These are phyloP conservation scores for Sisor rabdophorus DNA, from an alignment of 2,113 vertebrate species.

Conservation along the genomic window DNA sequence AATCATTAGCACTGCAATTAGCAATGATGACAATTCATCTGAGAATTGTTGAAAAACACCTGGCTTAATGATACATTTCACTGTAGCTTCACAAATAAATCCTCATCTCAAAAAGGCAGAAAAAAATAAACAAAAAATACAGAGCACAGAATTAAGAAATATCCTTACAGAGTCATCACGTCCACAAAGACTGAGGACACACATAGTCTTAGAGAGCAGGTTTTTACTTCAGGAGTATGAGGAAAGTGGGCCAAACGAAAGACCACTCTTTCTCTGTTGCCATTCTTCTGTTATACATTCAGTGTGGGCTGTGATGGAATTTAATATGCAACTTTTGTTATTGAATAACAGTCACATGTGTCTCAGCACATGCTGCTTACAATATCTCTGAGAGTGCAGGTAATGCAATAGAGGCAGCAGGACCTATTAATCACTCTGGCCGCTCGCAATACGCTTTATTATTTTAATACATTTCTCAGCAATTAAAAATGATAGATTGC, in stretches of 20 bases:
- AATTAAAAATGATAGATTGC: constrained; percentile 53
- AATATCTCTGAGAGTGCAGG: constrained; percentile 99
- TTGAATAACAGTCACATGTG: constrained; percentile 99
- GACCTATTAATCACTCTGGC: constrained; percentile 99
- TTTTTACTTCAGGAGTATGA: neutral
- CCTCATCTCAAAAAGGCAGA: neutral
- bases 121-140: neutral
- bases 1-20: constrained; percentile 70
- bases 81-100: neutral
- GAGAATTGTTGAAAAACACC: constrained; percentile 65
- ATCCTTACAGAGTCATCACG: neutral
- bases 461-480: constrained; percentile 90
- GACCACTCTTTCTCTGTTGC: constrained; percentile 12
- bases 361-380: constrained; percentile 98
- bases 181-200: neutral
- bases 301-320: constrained; percentile 90
- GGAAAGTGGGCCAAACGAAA: constrained; percentile 1
- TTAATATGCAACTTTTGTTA: constrained; percentile 99
- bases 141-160: constrained; percentile 4
- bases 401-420: constrained; percentile 98
- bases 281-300: constrained; percentile 46
- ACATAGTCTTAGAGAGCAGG: neutral
- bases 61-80: constrained; percentile 48
- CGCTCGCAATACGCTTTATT: constrained; percentile 93
- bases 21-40: constrained; percentile 73